Percentiles rank a stretch among this genome's conserved stretches.
These are phyloP conservation scores for Apis laboriosa DNA, from an alignment of 1,140 invertebrate genomes.

Conservation along the genomic window DNA sequence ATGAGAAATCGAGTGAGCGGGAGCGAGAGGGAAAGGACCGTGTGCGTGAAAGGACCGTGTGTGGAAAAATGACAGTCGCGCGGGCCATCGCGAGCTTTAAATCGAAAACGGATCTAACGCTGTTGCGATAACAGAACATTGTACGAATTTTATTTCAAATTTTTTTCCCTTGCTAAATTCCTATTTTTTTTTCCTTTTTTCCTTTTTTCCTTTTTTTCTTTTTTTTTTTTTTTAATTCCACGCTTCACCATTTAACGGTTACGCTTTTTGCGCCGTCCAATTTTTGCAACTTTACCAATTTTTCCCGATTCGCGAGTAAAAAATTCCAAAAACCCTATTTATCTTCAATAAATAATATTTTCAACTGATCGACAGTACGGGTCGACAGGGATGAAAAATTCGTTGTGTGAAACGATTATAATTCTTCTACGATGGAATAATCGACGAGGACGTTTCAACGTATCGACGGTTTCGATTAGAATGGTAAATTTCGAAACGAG, in stretches of 20 bases:
- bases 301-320: background rate
- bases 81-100: slow-evolving; percentile 1
- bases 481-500: background rate
- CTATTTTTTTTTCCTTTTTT: background rate
- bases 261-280: background rate
- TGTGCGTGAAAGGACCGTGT: background rate
- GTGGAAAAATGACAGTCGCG: slow-evolving; percentile 25
- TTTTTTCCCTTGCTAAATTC: background rate
- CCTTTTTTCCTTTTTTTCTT: background rate
- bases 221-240: background rate
- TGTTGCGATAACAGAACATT: background rate
- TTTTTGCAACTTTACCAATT: background rate
- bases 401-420: no score
- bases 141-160: slow-evolving; percentile 15
- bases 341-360: background rate
- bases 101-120: slow-evolving; percentile 7
- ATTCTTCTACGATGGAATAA: no score
- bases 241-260: background rate
- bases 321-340: background rate
- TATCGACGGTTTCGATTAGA: background rate
- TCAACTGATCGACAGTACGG: background rate
- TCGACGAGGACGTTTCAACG: background rate
- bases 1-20: slow-evolving; percentile 25
- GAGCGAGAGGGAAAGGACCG: background rate
- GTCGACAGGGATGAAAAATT: no score